A percentile compares a stretch with the other conserved stretches of the same genome.
phyloP scores from a whole-genome alignment of 2,888 invertebrate species.

The Rutpela maculata region DNA sequence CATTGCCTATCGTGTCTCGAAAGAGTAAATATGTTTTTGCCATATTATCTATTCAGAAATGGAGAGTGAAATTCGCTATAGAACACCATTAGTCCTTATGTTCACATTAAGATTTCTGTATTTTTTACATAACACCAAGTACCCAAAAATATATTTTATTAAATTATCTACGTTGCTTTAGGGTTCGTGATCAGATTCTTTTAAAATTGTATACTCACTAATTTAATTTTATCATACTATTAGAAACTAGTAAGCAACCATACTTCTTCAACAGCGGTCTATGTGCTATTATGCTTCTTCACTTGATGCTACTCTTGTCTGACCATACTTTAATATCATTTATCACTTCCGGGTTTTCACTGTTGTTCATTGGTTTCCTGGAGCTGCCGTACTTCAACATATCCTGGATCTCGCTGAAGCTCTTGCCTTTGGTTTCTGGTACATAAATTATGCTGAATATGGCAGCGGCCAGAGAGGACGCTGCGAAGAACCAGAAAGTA shows the following conservation, averaged over 20 bases:
- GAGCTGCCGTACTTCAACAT: slow-evolving; percentile 42
- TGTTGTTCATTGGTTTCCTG: neutral
- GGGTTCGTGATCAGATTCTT: neutral
- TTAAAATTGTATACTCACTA: neutral
- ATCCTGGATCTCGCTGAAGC: slow-evolving; percentile 58
- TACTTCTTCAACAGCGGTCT: neutral
- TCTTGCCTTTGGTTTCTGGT: slow-evolving; percentile 60
- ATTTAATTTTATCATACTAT: neutral
- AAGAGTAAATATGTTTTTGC: no score
- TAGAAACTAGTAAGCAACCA: neutral
- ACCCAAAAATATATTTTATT: neutral
- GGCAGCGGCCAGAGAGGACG: slow-evolving; percentile 78
- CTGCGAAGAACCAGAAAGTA: slow-evolving; percentile 84
- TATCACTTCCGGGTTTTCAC: slow-evolving; percentile 70
- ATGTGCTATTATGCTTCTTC: neutral
- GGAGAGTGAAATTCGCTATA: no score
- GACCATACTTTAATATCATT: slow-evolving; percentile 18
- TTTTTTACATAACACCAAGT: no score
- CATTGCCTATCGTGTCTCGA: no score
- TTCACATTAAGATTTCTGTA: no score
- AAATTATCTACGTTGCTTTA: neutral
- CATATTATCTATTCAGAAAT: no score
- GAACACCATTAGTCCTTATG: no score
- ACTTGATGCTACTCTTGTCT: slow-evolving; percentile 21
- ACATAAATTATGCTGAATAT: slow-evolving; percentile 77